Conservation (phyloP, 2,797 vertebrate species). For the Eulemur mongoz region DNA sequence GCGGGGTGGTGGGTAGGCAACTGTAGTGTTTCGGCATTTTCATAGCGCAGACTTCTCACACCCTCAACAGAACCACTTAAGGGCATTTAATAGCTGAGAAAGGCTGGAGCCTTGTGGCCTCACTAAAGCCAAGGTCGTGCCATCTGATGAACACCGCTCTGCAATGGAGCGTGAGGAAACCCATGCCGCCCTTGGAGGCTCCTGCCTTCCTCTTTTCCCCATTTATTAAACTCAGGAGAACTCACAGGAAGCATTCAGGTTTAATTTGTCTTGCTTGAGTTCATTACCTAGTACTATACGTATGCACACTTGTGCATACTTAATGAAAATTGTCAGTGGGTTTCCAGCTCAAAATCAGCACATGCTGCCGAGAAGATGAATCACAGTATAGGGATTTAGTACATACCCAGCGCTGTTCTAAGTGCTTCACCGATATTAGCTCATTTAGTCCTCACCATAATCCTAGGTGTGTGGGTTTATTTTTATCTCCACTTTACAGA, state of each 20-base stretch:
- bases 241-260: not conserved
- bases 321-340: not conserved
- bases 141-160: not conserved
- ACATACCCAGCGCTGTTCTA: not conserved
- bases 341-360: not conserved
- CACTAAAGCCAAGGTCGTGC: not conserved
- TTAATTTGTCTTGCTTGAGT: constrained; percentile 23
- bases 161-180: not conserved
- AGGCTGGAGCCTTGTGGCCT: not conserved
- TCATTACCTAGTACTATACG: not conserved
- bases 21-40: not conserved
- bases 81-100: constrained; percentile 18
- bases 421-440: not conserved
- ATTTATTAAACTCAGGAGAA: not conserved
- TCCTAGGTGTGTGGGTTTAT: not conserved
- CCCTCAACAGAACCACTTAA: not conserved
- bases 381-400: not conserved
- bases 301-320: not conserved
- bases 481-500: not conserved
- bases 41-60: not conserved
- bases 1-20: not conserved
- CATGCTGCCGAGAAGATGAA: not conserved
- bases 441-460: not conserved
- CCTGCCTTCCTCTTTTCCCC: not conserved
- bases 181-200: not conserved